Evolutionary conservation across 1,140 invertebrate species (phyloP).

Genomic region (Ladona fulva): DNA sequence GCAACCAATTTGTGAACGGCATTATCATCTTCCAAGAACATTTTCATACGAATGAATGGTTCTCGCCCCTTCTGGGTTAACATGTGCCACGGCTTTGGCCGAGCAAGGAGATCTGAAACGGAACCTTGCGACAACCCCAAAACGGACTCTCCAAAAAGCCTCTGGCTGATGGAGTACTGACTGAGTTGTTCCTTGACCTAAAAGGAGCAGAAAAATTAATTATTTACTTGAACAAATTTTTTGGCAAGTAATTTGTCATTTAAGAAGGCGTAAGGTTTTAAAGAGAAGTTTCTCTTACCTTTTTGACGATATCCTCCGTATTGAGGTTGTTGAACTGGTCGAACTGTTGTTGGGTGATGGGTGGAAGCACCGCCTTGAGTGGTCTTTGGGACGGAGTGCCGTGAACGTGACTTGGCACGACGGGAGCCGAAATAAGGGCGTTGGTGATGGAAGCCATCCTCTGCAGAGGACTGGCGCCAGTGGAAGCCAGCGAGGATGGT

Average conservation of each 20-base stretch:
- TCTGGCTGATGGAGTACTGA: constrained; percentile 97
- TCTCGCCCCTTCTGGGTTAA: constrained; percentile 93
- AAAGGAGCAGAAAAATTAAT: neutral
- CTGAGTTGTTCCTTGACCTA: constrained; percentile 93
- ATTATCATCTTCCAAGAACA: constrained; percentile 95
- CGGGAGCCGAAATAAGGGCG: constrained; percentile 81
- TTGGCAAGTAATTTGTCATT: too few relatives aligned
- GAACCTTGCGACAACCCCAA: constrained; percentile 92
- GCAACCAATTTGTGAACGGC: constrained; percentile 93
- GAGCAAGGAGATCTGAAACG: constrained; percentile 85
- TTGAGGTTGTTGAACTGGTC: constrained; percentile 97
- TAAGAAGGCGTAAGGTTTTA: too few relatives aligned
- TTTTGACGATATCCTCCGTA: constrained; percentile 96
- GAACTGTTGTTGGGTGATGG: constrained; percentile 98
- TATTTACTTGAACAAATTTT: neutral
- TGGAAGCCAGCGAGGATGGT: constrained; percentile 43
- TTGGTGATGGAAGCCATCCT: constrained; percentile 97
- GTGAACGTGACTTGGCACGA: constrained; percentile 66
- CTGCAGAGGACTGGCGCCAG: constrained; percentile 84
- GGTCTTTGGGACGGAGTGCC: constrained; percentile 67
- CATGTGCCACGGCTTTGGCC: constrained; percentile 97
- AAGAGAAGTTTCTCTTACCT: constrained; percentile 43
- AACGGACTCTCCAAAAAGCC: constrained; percentile 95
- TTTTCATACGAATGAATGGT: constrained; percentile 96
- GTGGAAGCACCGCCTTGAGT: constrained; percentile 89